These are phyloP conservation scores for Heliopora coerulea DNA, from an alignment of 92 coral and sea anemone genomes.

Conservation along the genomic window DNA sequence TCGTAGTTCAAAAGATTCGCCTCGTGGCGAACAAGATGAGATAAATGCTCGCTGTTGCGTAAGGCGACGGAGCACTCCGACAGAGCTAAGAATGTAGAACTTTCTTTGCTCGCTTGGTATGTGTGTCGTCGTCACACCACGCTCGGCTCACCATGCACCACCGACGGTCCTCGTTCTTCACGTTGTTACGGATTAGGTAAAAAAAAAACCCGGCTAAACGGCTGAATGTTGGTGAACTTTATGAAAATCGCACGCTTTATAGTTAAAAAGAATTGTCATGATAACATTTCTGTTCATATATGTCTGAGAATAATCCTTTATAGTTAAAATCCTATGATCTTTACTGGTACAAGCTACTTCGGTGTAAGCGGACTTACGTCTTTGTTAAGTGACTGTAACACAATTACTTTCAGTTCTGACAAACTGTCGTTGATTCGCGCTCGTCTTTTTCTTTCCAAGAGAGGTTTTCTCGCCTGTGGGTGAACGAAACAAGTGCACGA, in stretches of 20 bases:
- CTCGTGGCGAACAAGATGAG: too few relatives aligned
- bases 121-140: too few relatives aligned
- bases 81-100: too few relatives aligned
- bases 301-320: too few relatives aligned
- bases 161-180: not conserved
- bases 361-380: slow-evolving; percentile 65
- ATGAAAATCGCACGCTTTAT: not conserved
- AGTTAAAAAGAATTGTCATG: not conserved
- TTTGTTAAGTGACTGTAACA: slow-evolving; percentile 79
- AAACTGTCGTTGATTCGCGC: slow-evolving; percentile 88
- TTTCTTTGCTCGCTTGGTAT: too few relatives aligned
- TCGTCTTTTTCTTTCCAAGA: slow-evolving; percentile 93
- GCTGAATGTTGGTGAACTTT: not conserved
- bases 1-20: too few relatives aligned
- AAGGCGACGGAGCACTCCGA: too few relatives aligned
- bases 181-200: too few relatives aligned
- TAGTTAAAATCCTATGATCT: too few relatives aligned
- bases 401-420: slow-evolving; percentile 76
- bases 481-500: not conserved
- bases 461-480: slow-evolving; percentile 58
- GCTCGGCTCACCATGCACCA: not conserved
- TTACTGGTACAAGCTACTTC: not conserved
- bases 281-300: too few relatives aligned
- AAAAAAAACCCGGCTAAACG: too few relatives aligned
- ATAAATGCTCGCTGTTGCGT: too few relatives aligned